Evolutionary conservation across 2,113 vertebrate species (phyloP), one percentile per base, ranked within the genome.

Genomic region (Planiliza haematocheilus): DNA sequence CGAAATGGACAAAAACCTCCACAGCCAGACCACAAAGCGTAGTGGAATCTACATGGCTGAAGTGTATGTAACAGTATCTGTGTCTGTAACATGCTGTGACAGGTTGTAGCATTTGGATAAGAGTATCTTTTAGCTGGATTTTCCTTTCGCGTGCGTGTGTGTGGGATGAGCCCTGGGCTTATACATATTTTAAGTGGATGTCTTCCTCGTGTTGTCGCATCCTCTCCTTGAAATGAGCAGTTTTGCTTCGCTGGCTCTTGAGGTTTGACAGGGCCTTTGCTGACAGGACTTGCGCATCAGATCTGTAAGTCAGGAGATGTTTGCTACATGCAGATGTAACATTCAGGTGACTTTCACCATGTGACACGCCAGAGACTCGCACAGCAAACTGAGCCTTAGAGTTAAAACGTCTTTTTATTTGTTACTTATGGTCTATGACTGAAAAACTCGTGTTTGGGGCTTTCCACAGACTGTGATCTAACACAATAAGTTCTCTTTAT

Each of bases 161-260:
- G 52, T 41, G 46, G 20, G 39, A 52, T 13, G 50, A 74, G 74
- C 77, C 38, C 56, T 30, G 46, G 36, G 55, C 73, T 82, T 60
- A 84, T 91, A 39, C 78, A 89, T 91, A 84, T 91, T 90, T 86
- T 75, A 84, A 74, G 55, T 30, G 16, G 71, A 85, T 78, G 82
- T 87, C 83, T 82, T 75, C 84, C 20, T 82, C 70, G 41, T 78
- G 82, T 81, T 55, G 30, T 43, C 77, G 53, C 75, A 75, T 77
- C 61, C 46, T 63, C 61, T 76, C 64, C 81, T 74, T 73, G 37
- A 77, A 79, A 79, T 67, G 77, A 85, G 61, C 59, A 52, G 70
- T 80, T 83, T 74, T 85, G 83, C 85, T 83, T 81, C 42, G 67
- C 77, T 79, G 61, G 81, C 83, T 80, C 65, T 69, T 20, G 69